These are phyloP conservation scores for Chromoteleia sp. DNA, from an alignment of 2,888 invertebrate genomes.

Conservation along the genomic window DNA sequence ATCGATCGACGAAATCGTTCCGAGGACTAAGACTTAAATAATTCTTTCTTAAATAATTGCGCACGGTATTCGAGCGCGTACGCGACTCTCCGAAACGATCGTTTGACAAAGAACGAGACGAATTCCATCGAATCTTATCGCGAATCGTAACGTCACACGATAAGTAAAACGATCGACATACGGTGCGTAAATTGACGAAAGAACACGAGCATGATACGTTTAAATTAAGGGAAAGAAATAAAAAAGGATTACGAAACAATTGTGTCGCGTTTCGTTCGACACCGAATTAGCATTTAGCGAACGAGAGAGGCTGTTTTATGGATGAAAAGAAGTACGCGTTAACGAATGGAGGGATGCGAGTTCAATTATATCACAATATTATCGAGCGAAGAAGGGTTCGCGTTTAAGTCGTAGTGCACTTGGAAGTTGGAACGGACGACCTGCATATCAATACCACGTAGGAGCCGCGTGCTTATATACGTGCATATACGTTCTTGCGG, in stretches of 20 bases:
- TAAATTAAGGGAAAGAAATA: not conserved
- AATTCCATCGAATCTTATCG: too few relatives aligned
- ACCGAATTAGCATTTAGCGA: conserved; percentile 35
- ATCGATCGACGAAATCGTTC: conserved; percentile 1
- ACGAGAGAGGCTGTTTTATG: conserved; percentile 18
- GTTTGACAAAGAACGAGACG: conserved; percentile 36
- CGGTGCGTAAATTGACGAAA: too few relatives aligned
- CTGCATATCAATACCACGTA: conserved; percentile 54
- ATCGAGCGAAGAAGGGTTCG: conserved; percentile 28
- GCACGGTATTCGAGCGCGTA: conserved; percentile 12
- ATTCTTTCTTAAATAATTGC: too few relatives aligned
- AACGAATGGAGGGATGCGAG: conserved; percentile 19
- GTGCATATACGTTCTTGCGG: conserved; percentile 34
- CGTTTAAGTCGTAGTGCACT: conserved; percentile 30
- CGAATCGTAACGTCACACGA: too few relatives aligned
- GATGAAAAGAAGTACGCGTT: conserved; percentile 30
- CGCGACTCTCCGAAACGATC: conserved; percentile 17
- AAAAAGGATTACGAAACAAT: not conserved
- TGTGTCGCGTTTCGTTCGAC: conserved; percentile 5
- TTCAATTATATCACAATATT: conserved; percentile 55
- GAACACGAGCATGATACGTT: too few relatives aligned
- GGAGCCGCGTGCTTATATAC: conserved; percentile 27
- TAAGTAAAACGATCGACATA: too few relatives aligned
- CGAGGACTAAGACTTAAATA: conserved; percentile 7
- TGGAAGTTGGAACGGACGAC: conserved; percentile 31